phyloP scores from a whole-genome alignment of 2,888 invertebrate species.

The Drosophila mayaguana region DNA sequence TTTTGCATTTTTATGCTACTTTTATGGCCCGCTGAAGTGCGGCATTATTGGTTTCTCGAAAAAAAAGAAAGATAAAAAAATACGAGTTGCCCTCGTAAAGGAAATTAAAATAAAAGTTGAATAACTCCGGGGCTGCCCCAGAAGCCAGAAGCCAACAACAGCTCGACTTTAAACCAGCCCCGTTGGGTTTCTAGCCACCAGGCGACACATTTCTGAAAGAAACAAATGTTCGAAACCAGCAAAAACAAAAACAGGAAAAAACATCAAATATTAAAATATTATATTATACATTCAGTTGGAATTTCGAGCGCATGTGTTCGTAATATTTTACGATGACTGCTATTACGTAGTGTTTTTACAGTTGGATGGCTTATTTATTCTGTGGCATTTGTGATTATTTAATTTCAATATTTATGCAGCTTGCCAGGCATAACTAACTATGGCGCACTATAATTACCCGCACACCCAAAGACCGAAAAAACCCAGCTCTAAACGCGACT shows the following conservation, averaged over 20 bases:
- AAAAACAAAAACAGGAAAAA: conserved; percentile 10
- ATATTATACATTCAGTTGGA: conserved; percentile 50
- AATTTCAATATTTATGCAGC: conserved; percentile 79
- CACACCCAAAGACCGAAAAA: conserved; percentile 3
- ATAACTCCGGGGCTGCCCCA: conserved; percentile 8
- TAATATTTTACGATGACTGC: conserved; percentile 27
- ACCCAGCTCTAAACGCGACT: conserved; percentile 3
- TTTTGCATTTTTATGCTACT: conserved; percentile 72
- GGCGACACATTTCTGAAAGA: conserved; percentile 6
- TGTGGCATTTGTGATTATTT: conserved; percentile 69
- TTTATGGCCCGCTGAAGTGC: conserved; percentile 65
- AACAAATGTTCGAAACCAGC: conserved; percentile 10
- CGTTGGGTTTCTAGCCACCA: conserved; percentile 1
- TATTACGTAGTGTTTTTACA: conserved; percentile 74
- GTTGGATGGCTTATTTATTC: conserved; percentile 64
- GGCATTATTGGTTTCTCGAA: conserved; percentile 72
- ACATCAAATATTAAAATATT: conserved; percentile 20
- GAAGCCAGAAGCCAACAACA: not conserved
- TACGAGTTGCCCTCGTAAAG: conserved; percentile 55
- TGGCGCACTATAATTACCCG: conserved; percentile 70
- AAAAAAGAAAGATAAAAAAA: conserved; percentile 45
- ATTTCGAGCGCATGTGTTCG: conserved; percentile 33
- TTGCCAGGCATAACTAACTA: conserved; percentile 74
- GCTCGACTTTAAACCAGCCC: conserved; percentile 23
- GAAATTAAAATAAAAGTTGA: conserved; percentile 63